phyloP scores from a whole-genome alignment of 2,113 vertebrate species.

The Origma solitaria region DNA sequence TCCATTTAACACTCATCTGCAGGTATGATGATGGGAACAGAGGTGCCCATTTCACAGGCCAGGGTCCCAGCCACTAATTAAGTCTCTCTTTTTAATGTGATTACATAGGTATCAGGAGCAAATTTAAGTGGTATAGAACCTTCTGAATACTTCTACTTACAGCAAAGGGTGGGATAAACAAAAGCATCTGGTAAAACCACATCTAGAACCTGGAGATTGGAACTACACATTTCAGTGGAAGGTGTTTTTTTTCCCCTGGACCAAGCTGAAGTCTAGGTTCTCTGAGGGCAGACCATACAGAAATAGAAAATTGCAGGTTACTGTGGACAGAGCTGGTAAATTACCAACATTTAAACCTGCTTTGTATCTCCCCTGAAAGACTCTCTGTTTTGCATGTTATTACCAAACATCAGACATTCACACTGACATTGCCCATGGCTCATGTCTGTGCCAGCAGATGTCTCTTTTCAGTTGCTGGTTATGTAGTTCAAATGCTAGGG shows the following conservation, averaged over 20 bases:
- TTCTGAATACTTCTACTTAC: background rate
- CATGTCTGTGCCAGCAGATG: background rate
- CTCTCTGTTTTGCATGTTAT: background rate
- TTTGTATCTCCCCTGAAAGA: background rate
- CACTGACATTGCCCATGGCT: background rate
- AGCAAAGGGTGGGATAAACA: background rate
- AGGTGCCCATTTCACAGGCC: background rate
- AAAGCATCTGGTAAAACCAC: background rate
- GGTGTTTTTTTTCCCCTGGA: background rate
- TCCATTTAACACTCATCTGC: background rate
- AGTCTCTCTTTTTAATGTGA: background rate
- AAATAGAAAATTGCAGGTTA: background rate
- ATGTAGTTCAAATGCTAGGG: background rate
- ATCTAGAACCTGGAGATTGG: background rate
- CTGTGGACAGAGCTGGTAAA: background rate
- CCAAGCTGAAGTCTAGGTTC: background rate
- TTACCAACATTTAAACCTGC: background rate
- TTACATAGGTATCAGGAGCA: background rate
- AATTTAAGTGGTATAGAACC: background rate
- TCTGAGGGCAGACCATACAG: accelerated
- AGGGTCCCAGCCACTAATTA: background rate
- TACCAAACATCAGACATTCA: background rate
- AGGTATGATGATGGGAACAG: background rate
- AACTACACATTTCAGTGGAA: background rate
- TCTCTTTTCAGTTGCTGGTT: background rate